These are phyloP conservation scores for Eristalis pertinax DNA, from an alignment of 2,888 invertebrate genomes.

Conservation along the genomic window DNA sequence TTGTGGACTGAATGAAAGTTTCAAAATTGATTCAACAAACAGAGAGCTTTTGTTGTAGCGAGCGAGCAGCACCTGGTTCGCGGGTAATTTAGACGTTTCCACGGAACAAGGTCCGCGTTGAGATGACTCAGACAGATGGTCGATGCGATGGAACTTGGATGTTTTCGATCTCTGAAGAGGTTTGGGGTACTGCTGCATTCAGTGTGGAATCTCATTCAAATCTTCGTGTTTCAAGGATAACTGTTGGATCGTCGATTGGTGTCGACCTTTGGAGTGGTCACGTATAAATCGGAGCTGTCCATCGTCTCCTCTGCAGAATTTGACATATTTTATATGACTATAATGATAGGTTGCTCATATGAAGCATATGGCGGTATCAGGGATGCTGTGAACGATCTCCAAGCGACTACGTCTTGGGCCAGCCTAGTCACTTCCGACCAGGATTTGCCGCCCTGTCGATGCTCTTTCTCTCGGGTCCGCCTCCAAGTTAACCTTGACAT, in stretches of 20 bases:
- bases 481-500: too few species aligned
- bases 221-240: not conserved
- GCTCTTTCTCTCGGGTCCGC: too few species aligned
- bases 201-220: not conserved
- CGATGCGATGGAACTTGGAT: not conserved
- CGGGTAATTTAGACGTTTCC: not conserved
- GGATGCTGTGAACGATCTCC: too few species aligned
- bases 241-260: not conserved
- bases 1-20: constrained; percentile 43
- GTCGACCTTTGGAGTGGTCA: too few species aligned
- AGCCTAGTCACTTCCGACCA: too few species aligned
- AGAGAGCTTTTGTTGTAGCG: constrained; percentile 37
- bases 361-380: too few species aligned
- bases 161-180: not conserved
- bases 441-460: too few species aligned
- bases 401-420: too few species aligned
- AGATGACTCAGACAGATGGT: not conserved
- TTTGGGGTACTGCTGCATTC: not conserved
- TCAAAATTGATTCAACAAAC: constrained; percentile 49
- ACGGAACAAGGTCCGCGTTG: not conserved
- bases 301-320: too few species aligned
- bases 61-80: constrained; percentile 19
- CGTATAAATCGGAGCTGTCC: too few species aligned
- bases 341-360: too few species aligned
- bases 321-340: too few species aligned